Evolutionary conservation across 2,113 vertebrate genomes (phyloP).

Genomic region (Microcebus murinus): DNA sequence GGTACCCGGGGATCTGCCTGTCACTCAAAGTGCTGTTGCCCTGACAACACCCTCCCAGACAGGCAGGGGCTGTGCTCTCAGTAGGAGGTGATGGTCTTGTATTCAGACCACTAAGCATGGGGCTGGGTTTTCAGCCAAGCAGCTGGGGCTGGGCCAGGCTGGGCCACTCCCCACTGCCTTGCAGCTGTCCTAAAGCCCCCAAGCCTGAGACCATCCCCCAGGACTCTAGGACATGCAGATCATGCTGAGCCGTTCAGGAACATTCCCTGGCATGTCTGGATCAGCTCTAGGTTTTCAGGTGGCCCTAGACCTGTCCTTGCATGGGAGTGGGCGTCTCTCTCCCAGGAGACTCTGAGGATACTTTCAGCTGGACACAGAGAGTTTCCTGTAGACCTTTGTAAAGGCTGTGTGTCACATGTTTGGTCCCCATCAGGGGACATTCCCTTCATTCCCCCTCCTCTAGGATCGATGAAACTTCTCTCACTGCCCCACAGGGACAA

Average conservation of each 20-base stretch:
- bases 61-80: slow-evolving; percentile 14
- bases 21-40: slow-evolving; percentile 64
- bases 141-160: not conserved
- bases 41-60: slow-evolving; percentile 49
- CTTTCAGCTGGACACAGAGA: not conserved
- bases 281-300: not conserved
- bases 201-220: not conserved
- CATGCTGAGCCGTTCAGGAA: accelerated
- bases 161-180: not conserved
- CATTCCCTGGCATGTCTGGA: not conserved
- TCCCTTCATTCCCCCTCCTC: not conserved
- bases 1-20: not conserved
- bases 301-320: not conserved
- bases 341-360: not conserved
- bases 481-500: not conserved
- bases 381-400: not conserved
- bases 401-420: not conserved
- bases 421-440: too few relatives aligned
- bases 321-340: not conserved
- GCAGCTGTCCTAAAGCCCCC: not conserved
- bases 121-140: slow-evolving; percentile 44
- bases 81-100: not conserved
- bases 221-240: not conserved
- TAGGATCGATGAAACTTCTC: not conserved
- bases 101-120: not conserved